These are phyloP conservation scores for Hyperoplus immaculatus DNA, from an alignment of 2,797 vertebrate genomes.

Conservation along the genomic window DNA sequence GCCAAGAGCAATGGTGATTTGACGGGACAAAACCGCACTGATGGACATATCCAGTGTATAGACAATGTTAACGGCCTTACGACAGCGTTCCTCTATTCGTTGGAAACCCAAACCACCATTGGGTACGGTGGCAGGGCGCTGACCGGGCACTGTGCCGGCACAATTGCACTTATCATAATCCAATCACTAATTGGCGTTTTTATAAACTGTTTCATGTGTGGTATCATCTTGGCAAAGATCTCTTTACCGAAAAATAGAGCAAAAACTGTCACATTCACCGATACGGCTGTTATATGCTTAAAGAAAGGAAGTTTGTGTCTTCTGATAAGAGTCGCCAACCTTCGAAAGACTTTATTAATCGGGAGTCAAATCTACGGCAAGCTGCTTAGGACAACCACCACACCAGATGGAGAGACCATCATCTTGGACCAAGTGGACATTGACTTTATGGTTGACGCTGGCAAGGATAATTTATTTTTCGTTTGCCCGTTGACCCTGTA, in stretches of 20 bases:
- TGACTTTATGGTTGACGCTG: slow-evolving; percentile 92
- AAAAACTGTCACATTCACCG: slow-evolving; percentile 94
- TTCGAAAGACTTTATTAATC: slow-evolving; percentile 94
- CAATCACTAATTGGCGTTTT: slow-evolving; percentile 93
- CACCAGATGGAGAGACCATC: slow-evolving; percentile 92
- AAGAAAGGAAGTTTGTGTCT: slow-evolving; percentile 91
- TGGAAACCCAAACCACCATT: slow-evolving; percentile 97
- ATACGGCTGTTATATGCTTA: slow-evolving; percentile 91
- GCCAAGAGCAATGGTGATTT: slow-evolving; percentile 84
- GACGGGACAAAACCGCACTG: slow-evolving; percentile 68
- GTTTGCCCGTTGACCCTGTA: slow-evolving; percentile 95
- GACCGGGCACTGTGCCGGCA: slow-evolving; percentile 90
- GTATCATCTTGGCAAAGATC: slow-evolving; percentile 95
- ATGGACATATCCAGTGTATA: slow-evolving; percentile 88
- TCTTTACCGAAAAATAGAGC: slow-evolving; percentile 93
- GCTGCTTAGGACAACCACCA: slow-evolving; percentile 90
- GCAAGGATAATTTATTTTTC: slow-evolving; percentile 96
- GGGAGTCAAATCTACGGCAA: slow-evolving; percentile 96
- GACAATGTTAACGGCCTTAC: slow-evolving; percentile 92
- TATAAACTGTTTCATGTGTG: slow-evolving; percentile 96
- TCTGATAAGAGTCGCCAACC: slow-evolving; percentile 94
- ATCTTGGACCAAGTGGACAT: slow-evolving; percentile 95
- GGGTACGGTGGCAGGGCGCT: slow-evolving; percentile 93
- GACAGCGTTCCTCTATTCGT: slow-evolving; percentile 94
- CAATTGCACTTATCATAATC: slow-evolving; percentile 90